Percentiles rank a stretch among this genome's conserved stretches.
Evolutionary conservation across 1,140 invertebrate species (phyloP).

Genomic region (Metaphire vulgaris): DNA sequence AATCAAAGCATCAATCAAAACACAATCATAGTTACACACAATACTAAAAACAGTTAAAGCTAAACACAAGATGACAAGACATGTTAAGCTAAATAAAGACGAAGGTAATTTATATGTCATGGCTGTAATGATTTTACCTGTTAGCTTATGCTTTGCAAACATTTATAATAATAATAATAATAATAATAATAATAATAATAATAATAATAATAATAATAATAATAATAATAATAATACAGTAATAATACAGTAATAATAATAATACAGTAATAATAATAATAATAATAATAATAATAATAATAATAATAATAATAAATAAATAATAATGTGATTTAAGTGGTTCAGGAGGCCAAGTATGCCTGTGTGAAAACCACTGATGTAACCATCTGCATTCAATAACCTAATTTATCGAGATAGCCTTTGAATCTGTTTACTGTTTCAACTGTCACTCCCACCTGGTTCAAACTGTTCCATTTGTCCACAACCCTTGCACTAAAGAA

Average conservation of each 20-base stretch:
- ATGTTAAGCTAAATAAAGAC: not conserved
- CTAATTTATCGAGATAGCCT: too few species aligned
- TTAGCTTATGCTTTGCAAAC: not conserved
- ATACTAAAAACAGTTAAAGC: not conserved
- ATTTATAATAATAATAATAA: not conserved
- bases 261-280: too few species aligned
- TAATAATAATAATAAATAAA: too few species aligned
- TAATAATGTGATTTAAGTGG: too few species aligned
- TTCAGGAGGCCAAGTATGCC: too few species aligned
- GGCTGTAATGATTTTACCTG: not conserved
- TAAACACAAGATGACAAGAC: not conserved
- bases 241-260: too few species aligned
- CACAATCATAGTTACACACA: not conserved
- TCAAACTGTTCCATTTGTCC: too few species aligned
- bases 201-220: slow-evolving; percentile 12
- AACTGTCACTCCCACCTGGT: too few species aligned
- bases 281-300: not conserved
- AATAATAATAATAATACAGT: slow-evolving; percentile 4
- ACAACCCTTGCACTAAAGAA: too few species aligned
- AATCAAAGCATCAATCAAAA: not conserved
- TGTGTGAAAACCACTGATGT: too few species aligned
- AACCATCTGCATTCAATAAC: too few species aligned
- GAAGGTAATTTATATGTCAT: not conserved
- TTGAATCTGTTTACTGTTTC: too few species aligned
- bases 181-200: not conserved